Evolutionary conservation across 2,888 invertebrate genomes (phyloP), one percentile per base, ranked within the genome.

Genomic region (Liopterus haemorrhoidalis): DNA sequence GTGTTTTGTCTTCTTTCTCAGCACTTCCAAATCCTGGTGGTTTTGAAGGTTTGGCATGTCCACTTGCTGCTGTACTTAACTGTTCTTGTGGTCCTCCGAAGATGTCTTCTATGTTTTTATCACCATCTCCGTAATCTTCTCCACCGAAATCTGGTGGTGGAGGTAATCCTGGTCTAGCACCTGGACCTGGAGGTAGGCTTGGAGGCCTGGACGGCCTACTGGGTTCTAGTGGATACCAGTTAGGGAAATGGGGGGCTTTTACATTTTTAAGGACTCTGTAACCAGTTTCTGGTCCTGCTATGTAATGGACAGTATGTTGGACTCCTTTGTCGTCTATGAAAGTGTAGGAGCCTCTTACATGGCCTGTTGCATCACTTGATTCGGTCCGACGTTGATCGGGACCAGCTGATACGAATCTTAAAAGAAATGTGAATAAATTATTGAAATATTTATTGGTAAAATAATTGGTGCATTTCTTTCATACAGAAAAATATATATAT

Each of bases 301-400:
- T 84, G 62, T 86, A 86, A 64, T 85, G 80, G 1, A 85, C 85
- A 0, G 85, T 82, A 45, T 72, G 78, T 62, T 85, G 84, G 18
- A 82, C 78, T 1, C 85, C 85, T 67, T 85, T 84, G 57, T 85
- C 85, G 54, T 85, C 85, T 12, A 85, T 65, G 61, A 83, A 86
- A 1, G 85, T 83, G 68, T 85, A 85, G 0, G 84, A 82, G 21
- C 85, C 86, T 52, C 82, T 69, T 2, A 85, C 83, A 52, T 85
- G 75, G 11, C 84, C 84, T 42, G 76, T 75, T 0, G 82, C 71
- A 51, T 82, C 84, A 50, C 82, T 82, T 52, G 78, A 78, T 65
- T 86, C 85, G 0, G 83, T 79, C 46, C 85, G 69, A 52, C 84
- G 73, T 59, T 85, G 85, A 59, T 85, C 85, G 0, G 85, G 85